Percentiles rank a stretch among this genome's conserved stretches.
These are phyloP conservation scores for Drosophila mettleri DNA, from an alignment of 2,888 invertebrate species.

Conservation along the genomic window DNA sequence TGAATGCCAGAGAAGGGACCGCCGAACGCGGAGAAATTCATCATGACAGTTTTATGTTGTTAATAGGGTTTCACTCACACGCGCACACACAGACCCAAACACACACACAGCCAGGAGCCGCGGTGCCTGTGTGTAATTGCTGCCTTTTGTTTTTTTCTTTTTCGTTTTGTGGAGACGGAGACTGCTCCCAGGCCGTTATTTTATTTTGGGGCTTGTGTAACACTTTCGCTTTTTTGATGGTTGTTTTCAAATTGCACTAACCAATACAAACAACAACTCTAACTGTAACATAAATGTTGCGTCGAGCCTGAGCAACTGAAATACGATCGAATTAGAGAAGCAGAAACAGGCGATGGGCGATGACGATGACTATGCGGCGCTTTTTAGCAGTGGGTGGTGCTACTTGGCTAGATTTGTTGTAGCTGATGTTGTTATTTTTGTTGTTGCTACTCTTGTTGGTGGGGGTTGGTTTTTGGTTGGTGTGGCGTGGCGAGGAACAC, in stretches of 20 bases:
- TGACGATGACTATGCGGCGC: constrained; percentile 52
- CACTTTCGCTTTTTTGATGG: constrained; percentile 64
- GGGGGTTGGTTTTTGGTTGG: constrained; percentile 75
- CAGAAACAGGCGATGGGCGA: constrained; percentile 62
- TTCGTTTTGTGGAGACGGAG: constrained; percentile 12
- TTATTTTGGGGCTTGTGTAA: constrained; percentile 55
- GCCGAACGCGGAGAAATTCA: constrained; percentile 85
- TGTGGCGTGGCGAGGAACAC: constrained; percentile 54
- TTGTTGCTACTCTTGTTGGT: constrained; percentile 64
- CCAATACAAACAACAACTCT: constrained; percentile 46
- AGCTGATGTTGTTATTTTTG: constrained; percentile 43
- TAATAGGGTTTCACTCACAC: constrained; percentile 40
- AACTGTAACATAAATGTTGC: constrained; percentile 36
- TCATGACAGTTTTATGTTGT: constrained; percentile 77
- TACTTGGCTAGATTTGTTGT: constrained; percentile 57
- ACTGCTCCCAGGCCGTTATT: constrained; percentile 15
- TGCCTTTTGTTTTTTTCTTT: constrained; percentile 28
- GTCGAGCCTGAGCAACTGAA: constrained; percentile 46
- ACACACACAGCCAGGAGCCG: constrained; percentile 31
- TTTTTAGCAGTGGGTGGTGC: constrained; percentile 71
- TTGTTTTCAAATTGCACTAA: constrained; percentile 48
- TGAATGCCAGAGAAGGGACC: constrained; percentile 85
- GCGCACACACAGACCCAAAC: constrained; percentile 21
- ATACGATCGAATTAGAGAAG: constrained; percentile 50
- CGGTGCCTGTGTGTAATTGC: constrained; percentile 27